A percentile compares a stretch with the other conserved stretches of the same genome.
These are phyloP conservation scores for Ectropis grisescens DNA, from an alignment of 1,140 invertebrate genomes.

Conservation along the genomic window DNA sequence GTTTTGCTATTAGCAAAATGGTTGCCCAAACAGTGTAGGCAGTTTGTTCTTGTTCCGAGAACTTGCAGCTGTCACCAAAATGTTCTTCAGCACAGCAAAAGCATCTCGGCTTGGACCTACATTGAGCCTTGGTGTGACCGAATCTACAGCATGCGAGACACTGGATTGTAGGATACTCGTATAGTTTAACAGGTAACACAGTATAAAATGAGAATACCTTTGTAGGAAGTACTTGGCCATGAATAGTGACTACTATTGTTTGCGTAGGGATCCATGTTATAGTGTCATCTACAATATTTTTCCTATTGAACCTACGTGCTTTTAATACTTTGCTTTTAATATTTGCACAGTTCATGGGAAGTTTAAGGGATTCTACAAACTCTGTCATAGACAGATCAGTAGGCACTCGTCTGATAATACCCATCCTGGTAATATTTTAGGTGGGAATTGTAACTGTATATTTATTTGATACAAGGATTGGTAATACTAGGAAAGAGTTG, in stretches of 20 bases:
- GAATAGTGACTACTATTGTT: conserved; percentile 16
- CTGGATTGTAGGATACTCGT: conserved; percentile 14
- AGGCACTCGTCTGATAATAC: too few species aligned
- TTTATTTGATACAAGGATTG: too few species aligned
- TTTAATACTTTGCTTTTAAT: too few species aligned
- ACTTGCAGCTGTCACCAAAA: conserved; percentile 1
- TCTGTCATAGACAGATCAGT: too few species aligned
- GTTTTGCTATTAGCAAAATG: conserved; percentile 4
- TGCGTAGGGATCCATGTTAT: too few species aligned
- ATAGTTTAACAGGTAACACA: conserved; percentile 10
- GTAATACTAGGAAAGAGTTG: too few species aligned
- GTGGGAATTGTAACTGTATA: too few species aligned
- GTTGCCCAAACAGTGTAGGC: conserved; percentile 1
- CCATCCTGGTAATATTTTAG: too few species aligned
- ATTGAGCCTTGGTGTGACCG: conserved; percentile 12
- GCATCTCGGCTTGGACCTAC: conserved; percentile 13
- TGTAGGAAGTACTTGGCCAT: conserved; percentile 12
- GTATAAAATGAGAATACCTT: conserved; percentile 10
- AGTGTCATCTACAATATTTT: too few species aligned
- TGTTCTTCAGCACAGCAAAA: conserved; percentile 9
- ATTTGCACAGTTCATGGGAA: too few species aligned
- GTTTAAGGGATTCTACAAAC: too few species aligned
- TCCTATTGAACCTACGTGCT: too few species aligned
- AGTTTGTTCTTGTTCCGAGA: background rate
- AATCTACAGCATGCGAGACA: conserved; percentile 18